A percentile compares a stretch with the other conserved stretches of the same genome.
phyloP scores from a whole-genome alignment of 2,888 invertebrate genomes.

The Lithophane semibrunnea region DNA sequence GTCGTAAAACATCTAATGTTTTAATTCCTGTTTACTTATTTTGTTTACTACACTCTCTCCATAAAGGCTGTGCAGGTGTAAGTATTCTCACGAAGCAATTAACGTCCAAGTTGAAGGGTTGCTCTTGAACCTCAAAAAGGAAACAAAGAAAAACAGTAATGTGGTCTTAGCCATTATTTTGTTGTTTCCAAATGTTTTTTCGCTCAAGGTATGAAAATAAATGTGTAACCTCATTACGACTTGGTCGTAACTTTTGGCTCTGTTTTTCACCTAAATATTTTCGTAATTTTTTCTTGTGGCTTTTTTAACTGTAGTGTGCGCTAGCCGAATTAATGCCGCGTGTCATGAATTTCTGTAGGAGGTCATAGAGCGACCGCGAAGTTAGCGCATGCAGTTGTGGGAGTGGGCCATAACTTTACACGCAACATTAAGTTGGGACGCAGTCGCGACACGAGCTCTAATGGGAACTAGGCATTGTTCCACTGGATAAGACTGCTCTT shows the following conservation, averaged over 20 bases:
- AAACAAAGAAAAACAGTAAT: constrained; percentile 79
- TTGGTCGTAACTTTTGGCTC: constrained; percentile 57
- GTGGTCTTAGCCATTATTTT: constrained; percentile 76
- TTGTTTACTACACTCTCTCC: constrained; percentile 79
- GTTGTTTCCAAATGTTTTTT: constrained; percentile 71
- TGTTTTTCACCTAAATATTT: constrained; percentile 57
- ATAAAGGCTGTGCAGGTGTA: constrained; percentile 81
- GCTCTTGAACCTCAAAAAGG: constrained; percentile 82
- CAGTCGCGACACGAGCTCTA: constrained; percentile 80
- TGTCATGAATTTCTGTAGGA: constrained; percentile 82
- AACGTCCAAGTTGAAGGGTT: constrained; percentile 86
- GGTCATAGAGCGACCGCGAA: constrained; percentile 78
- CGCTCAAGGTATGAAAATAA: constrained; percentile 62
- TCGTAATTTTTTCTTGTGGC: constrained; percentile 51
- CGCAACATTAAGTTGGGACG: constrained; percentile 87
- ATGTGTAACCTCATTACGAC: constrained; percentile 62
- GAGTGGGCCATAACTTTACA: constrained; percentile 87
- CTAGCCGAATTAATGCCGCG: constrained; percentile 77
- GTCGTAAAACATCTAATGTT: constrained; percentile 73
- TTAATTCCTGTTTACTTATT: constrained; percentile 80
- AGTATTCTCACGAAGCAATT: constrained; percentile 87
- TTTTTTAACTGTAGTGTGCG: constrained; percentile 44
- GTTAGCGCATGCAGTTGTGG: constrained; percentile 83
- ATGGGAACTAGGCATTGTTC: constrained; percentile 61
- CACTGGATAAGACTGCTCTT: constrained; percentile 52